Evolutionary conservation across 2,888 invertebrate species (phyloP), one percentile per base, ranked within the genome.

Genomic region (Phortica okadai): DNA sequence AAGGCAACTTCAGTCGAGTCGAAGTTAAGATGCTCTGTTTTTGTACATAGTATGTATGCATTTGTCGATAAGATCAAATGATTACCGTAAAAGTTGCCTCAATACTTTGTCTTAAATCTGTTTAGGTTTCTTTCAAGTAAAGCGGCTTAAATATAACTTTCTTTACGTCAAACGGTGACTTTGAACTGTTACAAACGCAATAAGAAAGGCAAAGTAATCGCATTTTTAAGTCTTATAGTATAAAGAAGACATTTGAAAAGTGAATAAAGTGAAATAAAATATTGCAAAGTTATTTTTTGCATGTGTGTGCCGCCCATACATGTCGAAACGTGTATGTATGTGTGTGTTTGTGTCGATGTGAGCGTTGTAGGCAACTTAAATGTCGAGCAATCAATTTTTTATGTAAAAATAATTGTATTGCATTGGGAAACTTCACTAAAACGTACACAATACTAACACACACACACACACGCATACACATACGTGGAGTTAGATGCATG

Each of bases 361-460:
- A 45, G 67, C 45, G 67, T 41, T 45, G 50, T 69, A n/a, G 45
- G 45, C 69, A 45, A 45, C 25, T 8, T 45, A 69, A 69, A 8
- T 69, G 69, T 69, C 44, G 21, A 69, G 45, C 69, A 25, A 16
- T 42, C 7, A 69, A n/a, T 69, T 69, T 69, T 33, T 7, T 33
- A 64, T 64, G 25, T 21, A 69, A 6, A n/a, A 66, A 41, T 7
- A 67, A 67, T n/a, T 67, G 33, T 33, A 1, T 7, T 64, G 33
- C 33, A 64, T 64, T 41, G 14, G 7, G 11, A 42, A 42, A 66
- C 14, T 66, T 6, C 5, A 41, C 42, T 66, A 16, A 21, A 33
- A 33, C 11, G 25, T 41, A 33, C 41, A 62, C 62, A 21, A 33
- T 14, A 41, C 64, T 7, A 2, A 64, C 33, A 33, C 64, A 64